Conservation (phyloP, 2,113 vertebrate species). For the Stomatorhinus ivindoensis region DNA sequence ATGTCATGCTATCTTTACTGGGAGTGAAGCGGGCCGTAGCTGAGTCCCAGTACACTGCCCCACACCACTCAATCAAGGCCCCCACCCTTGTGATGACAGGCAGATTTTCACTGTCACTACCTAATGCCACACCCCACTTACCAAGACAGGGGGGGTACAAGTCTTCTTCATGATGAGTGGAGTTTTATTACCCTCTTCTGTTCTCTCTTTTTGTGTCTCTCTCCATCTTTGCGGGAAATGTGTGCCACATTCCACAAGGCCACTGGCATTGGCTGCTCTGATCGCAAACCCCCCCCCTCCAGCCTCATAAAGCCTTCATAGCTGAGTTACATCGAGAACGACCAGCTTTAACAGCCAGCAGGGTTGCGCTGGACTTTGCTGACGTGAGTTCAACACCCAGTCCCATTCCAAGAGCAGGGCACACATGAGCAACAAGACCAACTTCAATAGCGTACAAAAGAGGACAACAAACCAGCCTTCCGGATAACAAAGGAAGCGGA, state of each 20-base stretch:
- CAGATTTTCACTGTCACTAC: not conserved
- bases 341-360: not conserved
- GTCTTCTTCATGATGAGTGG: not conserved
- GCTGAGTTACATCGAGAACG: not conserved
- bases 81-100: not conserved
- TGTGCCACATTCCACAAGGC: conserved; percentile 2
- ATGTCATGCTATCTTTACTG: not conserved
- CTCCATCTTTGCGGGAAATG: not conserved
- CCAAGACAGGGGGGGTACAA: not conserved
- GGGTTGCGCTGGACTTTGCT: too few species aligned
- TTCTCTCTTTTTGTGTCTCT: not conserved
- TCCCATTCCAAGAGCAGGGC: not conserved
- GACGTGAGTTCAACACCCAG: not conserved
- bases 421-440: not conserved
- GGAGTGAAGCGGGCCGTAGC: not conserved
- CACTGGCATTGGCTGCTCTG: not conserved
- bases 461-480: not conserved
- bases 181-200: not conserved
- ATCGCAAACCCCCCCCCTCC: not conserved
- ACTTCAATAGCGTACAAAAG: not conserved
- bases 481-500: not conserved
- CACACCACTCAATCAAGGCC: not conserved
- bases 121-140: not conserved
- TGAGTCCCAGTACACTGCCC: not conserved
- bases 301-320: not conserved